Evolutionary conservation across 2,113 vertebrate genomes (phyloP).

Genomic region (Gymnocephalus cernua): DNA sequence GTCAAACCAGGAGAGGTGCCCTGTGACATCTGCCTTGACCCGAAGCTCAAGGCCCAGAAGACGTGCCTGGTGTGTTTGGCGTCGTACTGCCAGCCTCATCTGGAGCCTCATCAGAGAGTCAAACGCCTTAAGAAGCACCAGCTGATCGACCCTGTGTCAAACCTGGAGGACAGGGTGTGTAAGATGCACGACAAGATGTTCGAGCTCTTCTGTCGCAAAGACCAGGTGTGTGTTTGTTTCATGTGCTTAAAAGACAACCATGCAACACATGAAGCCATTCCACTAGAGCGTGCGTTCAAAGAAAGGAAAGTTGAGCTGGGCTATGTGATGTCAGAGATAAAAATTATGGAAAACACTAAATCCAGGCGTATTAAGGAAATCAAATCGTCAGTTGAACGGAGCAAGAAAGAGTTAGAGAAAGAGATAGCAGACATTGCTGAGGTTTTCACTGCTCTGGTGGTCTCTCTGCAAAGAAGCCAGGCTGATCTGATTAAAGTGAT

Average conservation of each 20-base stretch:
- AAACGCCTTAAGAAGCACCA: conserved; percentile 47
- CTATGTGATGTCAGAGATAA: not conserved
- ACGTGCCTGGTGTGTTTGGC: conserved; percentile 64
- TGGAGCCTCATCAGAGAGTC: conserved; percentile 66
- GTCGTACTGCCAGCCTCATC: conserved; percentile 62
- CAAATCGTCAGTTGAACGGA: not conserved
- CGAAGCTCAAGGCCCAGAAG: conserved; percentile 59
- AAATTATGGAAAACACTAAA: conserved; percentile 7
- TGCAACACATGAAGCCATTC: not conserved
- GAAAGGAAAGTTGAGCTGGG: conserved; percentile 7
- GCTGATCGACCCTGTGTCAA: conserved; percentile 48
- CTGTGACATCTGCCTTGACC: conserved; percentile 58
- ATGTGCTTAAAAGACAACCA: conserved; percentile 55
- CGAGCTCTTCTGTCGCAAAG: conserved; percentile 47
- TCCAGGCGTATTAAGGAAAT: not conserved
- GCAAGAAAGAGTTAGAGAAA: not conserved
- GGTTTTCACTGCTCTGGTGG: conserved; percentile 7
- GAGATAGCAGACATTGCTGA: conserved; percentile 20
- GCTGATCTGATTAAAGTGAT: conserved; percentile 24
- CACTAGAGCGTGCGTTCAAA: conserved; percentile 2
- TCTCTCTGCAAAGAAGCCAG: conserved; percentile 2
- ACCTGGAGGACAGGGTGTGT: conserved; percentile 64
- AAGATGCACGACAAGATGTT: conserved; percentile 55
- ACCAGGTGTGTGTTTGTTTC: conserved; percentile 50
- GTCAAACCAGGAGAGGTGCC: conserved; percentile 57